phyloP scores from a whole-genome alignment of 1,140 invertebrate species.

The Trichonephila clavata region DNA sequence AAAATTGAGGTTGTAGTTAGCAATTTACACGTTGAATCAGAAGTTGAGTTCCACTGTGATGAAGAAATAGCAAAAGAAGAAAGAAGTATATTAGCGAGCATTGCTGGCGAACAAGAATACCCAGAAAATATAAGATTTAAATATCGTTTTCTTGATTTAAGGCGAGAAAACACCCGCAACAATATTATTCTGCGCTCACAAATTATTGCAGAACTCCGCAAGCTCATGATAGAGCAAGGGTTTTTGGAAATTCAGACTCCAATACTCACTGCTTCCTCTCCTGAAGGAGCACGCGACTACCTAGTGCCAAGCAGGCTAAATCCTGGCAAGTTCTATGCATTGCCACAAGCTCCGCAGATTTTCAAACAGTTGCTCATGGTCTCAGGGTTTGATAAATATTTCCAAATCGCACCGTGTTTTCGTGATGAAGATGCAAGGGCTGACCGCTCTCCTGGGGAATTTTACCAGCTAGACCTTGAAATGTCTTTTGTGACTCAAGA shows the following conservation, averaged over 20 bases:
- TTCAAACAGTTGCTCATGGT: conserved; percentile 97
- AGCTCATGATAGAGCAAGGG: conserved; percentile 20
- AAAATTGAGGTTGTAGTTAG: too few species aligned
- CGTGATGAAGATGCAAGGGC: too few species aligned
- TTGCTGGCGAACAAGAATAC: too few species aligned
- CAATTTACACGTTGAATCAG: too few species aligned
- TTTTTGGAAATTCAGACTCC: conserved; percentile 61
- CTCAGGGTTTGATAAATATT: too few species aligned
- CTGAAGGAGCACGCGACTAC: conserved; percentile 60
- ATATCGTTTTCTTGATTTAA: neutral
- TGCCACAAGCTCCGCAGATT: conserved; percentile 83
- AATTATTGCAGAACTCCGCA: neutral
- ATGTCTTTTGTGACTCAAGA: too few species aligned
- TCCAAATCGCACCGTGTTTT: too few species aligned
- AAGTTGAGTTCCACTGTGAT: too few species aligned
- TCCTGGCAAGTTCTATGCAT: conserved; percentile 78
- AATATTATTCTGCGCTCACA: neutral
- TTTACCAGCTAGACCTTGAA: too few species aligned
- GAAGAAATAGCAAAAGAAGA: too few species aligned
- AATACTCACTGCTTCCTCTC: neutral
- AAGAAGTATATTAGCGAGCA: too few species aligned
- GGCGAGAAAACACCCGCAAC: neutral
- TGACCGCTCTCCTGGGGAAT: too few species aligned
- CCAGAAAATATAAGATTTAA: neutral
- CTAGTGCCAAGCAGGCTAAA: conserved; percentile 26